Evolutionary conservation across 2,888 invertebrate genomes (phyloP).

Genomic region (Gastracanthus pulcherrimus): DNA sequence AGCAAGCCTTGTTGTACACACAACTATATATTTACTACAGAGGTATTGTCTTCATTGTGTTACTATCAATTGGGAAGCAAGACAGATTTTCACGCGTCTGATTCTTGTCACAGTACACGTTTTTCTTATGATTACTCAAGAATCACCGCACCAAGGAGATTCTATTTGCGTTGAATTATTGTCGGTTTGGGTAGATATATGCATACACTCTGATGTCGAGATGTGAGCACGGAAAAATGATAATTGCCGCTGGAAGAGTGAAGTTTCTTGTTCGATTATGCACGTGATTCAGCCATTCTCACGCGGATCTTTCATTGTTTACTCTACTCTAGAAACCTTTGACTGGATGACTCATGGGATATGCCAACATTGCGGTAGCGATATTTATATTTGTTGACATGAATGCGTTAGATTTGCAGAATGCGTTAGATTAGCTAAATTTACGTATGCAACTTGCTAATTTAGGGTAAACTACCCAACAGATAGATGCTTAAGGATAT

Average conservation of each 20-base stretch:
- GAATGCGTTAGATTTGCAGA: no score
- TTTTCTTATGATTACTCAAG: conserved; percentile 33
- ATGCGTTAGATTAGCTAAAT: no score
- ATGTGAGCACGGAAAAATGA: background rate
- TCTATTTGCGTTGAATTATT: background rate
- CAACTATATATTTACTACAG: no score
- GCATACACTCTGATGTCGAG: no score
- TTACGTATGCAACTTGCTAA: no score
- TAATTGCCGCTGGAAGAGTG: background rate
- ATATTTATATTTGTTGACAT: no score
- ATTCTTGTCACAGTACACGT: background rate
- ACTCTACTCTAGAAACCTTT: conserved; percentile 50
- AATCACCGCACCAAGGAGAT: background rate
- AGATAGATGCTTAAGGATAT: no score
- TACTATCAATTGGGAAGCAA: background rate
- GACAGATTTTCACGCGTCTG: background rate
- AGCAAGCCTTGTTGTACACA: no score
- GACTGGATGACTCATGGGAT: conserved; percentile 42
- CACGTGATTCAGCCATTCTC: conserved; percentile 21
- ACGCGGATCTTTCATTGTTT: conserved; percentile 16
- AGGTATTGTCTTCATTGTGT: background rate
- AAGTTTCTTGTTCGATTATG: background rate
- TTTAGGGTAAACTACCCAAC: no score
- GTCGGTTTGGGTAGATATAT: no score
- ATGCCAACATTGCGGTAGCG: no score